Evolutionary conservation across 2,888 invertebrate species (phyloP).

Genomic region (Candidula unifasciata): DNA sequence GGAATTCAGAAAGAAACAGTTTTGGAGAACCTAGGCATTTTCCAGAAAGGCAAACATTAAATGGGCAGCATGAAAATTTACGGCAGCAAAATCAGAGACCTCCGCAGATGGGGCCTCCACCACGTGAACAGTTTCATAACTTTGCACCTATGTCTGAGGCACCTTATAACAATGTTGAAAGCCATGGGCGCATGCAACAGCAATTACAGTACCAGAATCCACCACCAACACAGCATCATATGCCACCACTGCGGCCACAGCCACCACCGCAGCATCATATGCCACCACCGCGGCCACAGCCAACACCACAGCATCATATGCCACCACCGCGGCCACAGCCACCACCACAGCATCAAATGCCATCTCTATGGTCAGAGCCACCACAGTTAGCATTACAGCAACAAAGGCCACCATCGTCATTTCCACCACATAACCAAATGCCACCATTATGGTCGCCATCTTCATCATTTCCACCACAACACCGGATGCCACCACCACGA

Average conservation of each 20-base stretch:
- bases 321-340: neutral
- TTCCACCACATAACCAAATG: too few species aligned
- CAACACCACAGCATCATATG: neutral
- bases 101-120: slow-evolving; percentile 12
- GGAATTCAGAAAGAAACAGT: neutral
- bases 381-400: neutral
- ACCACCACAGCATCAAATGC: neutral
- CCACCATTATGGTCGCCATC: too few species aligned
- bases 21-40: neutral
- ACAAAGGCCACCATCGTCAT: neutral
- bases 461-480: too few species aligned
- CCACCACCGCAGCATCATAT: neutral
- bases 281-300: neutral
- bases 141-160: neutral
- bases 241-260: neutral
- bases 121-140: neutral
- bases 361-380: too few species aligned
- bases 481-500: too few species aligned
- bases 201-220: slow-evolving; percentile 2
- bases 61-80: neutral
- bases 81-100: neutral
- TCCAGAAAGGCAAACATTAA: neutral
- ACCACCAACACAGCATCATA: neutral
- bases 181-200: neutral
- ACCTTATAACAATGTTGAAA: neutral